Percentiles rank a stretch among this genome's conserved stretches.
Conservation (phyloP, 1,140 invertebrate genomes). For the Parasteatoda tepidariorum region DNA sequence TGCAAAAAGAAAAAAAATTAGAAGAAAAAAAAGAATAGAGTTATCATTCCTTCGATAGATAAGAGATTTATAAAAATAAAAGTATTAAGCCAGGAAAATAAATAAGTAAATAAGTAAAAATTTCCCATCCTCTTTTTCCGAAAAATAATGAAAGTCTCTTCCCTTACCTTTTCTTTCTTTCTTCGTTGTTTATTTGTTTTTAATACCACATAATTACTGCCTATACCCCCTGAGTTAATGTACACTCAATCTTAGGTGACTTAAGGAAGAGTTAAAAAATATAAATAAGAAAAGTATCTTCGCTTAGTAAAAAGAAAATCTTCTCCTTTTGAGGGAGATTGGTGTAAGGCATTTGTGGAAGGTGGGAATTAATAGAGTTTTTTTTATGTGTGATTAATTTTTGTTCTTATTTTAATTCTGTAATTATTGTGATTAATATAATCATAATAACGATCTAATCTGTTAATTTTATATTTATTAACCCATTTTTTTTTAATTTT, state of each 20-base stretch:
- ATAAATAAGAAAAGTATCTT: slow-evolving; percentile 11
- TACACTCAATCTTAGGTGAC: slow-evolving; percentile 34
- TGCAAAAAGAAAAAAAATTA: not conserved
- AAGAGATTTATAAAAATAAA: slow-evolving; percentile 56
- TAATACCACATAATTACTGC: slow-evolving; percentile 61
- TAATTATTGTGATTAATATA: too few relatives aligned
- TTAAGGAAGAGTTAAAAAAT: slow-evolving; percentile 28
- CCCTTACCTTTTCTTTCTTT: slow-evolving; percentile 1
- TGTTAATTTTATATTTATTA: too few relatives aligned
- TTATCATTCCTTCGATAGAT: slow-evolving; percentile 45
- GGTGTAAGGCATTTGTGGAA: not conserved
- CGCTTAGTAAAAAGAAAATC: too few relatives aligned
- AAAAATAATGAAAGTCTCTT: slow-evolving; percentile 52
- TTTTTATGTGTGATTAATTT: too few relatives aligned
- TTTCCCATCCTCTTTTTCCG: not conserved
- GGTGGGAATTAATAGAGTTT: not conserved
- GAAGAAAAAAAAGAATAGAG: not conserved
- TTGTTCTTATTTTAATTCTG: too few relatives aligned
- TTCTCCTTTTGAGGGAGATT: not conserved
- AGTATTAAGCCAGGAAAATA: slow-evolving; percentile 21
- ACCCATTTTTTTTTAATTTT: too few relatives aligned
- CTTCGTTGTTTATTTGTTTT: slow-evolving; percentile 59
- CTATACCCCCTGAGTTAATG: slow-evolving; percentile 59
- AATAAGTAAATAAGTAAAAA: not conserved
- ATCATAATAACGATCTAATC: too few relatives aligned